A percentile compares a stretch with the other conserved stretches of the same genome.
These are phyloP conservation scores for Notothenia rossii DNA, from an alignment of 2,113 vertebrate species.

Conservation along the genomic window DNA sequence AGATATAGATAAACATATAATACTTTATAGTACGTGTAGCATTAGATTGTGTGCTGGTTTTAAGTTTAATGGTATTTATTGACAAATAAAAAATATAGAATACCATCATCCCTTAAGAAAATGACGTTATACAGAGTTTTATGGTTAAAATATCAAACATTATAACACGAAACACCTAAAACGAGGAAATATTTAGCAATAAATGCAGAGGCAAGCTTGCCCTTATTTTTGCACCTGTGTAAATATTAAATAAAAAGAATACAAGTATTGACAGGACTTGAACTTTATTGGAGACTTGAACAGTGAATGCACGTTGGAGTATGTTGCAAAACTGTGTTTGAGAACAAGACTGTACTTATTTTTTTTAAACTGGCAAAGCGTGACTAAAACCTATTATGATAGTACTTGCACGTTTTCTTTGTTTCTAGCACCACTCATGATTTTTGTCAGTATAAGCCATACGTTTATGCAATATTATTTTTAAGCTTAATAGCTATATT, in stretches of 20 bases:
- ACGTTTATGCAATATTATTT: constrained; percentile 51
- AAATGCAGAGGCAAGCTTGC: background rate
- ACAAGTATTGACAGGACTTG: constrained; percentile 16
- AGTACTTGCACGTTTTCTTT: constrained; percentile 38
- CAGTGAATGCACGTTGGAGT: constrained; percentile 49
- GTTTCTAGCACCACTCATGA: constrained; percentile 45
- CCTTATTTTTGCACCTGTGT: background rate
- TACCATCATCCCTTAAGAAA: background rate
- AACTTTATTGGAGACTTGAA: constrained; percentile 58
- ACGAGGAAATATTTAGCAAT: background rate
- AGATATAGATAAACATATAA: background rate
- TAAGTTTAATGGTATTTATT: background rate
- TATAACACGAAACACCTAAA: background rate
- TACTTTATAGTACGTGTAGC: background rate
- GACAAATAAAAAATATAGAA: background rate
- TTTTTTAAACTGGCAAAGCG: constrained; percentile 50
- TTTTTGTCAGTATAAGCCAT: constrained; percentile 53
- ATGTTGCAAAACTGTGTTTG: constrained; percentile 69
- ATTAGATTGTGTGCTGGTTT: background rate
- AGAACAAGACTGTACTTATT: constrained; percentile 45
- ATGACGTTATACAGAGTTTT: background rate
- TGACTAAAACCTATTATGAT: constrained; percentile 46
- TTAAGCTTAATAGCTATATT: constrained; percentile 51
- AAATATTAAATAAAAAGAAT: constrained; percentile 15
- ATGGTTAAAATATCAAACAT: background rate